Base-by-base conservation (phyloP, 2,113 vertebrate species). In the Crotalus horridus region DNA sequence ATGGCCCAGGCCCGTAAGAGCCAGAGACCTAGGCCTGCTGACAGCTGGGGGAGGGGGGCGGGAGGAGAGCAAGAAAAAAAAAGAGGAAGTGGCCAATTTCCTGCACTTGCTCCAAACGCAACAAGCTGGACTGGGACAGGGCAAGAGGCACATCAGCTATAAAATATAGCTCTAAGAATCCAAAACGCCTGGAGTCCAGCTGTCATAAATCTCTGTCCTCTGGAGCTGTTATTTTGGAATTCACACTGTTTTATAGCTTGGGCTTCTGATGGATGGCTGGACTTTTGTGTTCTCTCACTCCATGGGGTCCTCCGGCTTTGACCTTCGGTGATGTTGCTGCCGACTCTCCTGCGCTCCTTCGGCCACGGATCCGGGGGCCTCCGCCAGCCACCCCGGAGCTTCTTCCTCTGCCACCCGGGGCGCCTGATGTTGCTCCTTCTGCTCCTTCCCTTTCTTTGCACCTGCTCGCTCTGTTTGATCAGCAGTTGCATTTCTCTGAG, bases 311-410 rank as follows among this genome's bases (percentile, higher is more conserved):
- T 39, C 69, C 8, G 69, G 69, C 69, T 81, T 0, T 81, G 69
- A 81, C 69, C 69, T 81, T 39, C 69, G 6, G 69, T 6, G 20
- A 39, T 39, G 69, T 20, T 39, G 33, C n/a, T 39, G 69, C n/a
- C 39, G 69, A 15, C 69, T 81, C 20, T 17, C 0, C 33, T 39
- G 69, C 17, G 6, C 33, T 33, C 69, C 17, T 6, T 39, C 33
- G 2, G 69, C 69, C 69, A 6, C 1, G n/a, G n/a, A 15, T 74
- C 2, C 0, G 64, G 5, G 5, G 64, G 64, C 64, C 64, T 13
- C 17, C 6, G 12, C 1, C 29, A n/a, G 24, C 11, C 4, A 6
- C 4, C 4, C 11, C 4, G 4, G 10, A 1, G 11, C 43, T 4
- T 43, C 43, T 4, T 43, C 43, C 43, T 43, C 43, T 43, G 43